Evolutionary conservation across 2,888 invertebrate species (phyloP).

Genomic region (Aleiodes testaceus): DNA sequence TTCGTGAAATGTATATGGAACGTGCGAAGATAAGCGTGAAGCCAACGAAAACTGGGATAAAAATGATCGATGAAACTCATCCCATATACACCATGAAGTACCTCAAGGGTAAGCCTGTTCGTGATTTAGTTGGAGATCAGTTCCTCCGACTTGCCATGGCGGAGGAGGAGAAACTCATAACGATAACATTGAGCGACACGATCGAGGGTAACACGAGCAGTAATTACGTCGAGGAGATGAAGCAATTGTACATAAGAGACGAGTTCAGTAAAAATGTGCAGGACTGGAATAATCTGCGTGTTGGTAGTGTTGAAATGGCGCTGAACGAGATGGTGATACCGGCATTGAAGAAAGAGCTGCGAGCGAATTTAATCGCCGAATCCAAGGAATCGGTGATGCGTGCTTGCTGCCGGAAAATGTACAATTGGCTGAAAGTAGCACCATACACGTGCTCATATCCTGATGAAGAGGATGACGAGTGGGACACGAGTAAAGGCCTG

Average conservation of each 20-base stretch:
- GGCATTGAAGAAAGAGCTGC: slow-evolving; percentile 89
- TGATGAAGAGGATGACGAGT: slow-evolving; percentile 93
- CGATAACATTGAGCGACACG: slow-evolving; percentile 82
- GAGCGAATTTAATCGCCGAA: slow-evolving; percentile 85
- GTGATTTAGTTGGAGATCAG: slow-evolving; percentile 91
- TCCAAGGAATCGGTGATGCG: slow-evolving; percentile 89
- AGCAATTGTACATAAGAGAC: slow-evolving; percentile 90
- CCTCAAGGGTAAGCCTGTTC: slow-evolving; percentile 92
- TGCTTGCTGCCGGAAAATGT: slow-evolving; percentile 88
- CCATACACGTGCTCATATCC: slow-evolving; percentile 84
- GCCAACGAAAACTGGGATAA: slow-evolving; percentile 93
- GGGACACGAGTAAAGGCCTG: slow-evolving; percentile 89
- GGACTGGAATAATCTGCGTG: slow-evolving; percentile 95
- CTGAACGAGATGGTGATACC: slow-evolving; percentile 92
- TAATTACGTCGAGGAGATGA: slow-evolving; percentile 91
- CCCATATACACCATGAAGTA: slow-evolving; percentile 91
- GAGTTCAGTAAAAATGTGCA: slow-evolving; percentile 95
- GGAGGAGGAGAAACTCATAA: slow-evolving; percentile 86
- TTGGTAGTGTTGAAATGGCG: slow-evolving; percentile 91
- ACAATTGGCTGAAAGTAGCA: slow-evolving; percentile 92
- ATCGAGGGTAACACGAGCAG: slow-evolving; percentile 85
- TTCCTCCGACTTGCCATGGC: slow-evolving; percentile 88
- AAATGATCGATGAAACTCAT: slow-evolving; percentile 97
- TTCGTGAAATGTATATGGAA: slow-evolving; percentile 91
- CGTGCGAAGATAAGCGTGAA: slow-evolving; percentile 86